phyloP scores from a whole-genome alignment of 2,797 vertebrate genomes.

The Cynodonichthys magdalenae region DNA sequence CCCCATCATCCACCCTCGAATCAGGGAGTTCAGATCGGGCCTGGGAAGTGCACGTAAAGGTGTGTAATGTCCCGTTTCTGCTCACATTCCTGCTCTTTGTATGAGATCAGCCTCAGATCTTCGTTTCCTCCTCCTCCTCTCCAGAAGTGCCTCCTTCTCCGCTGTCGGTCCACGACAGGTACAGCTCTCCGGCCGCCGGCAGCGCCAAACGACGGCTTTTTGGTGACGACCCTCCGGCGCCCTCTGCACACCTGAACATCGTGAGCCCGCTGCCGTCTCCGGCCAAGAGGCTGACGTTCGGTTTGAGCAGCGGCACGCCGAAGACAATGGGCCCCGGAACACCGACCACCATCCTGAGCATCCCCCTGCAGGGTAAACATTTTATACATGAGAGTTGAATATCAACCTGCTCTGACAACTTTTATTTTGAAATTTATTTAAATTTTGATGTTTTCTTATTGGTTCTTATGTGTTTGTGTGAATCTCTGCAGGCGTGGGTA shows the following conservation, averaged over 20 bases:
- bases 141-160: slow-evolving; percentile 90
- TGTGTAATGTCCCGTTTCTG: slow-evolving; percentile 13
- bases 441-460: no score
- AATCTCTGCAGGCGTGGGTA: slow-evolving; percentile 78
- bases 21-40: slow-evolving; percentile 92
- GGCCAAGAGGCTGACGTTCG: slow-evolving; percentile 78
- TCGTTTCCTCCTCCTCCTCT: background rate
- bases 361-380: slow-evolving; percentile 86
- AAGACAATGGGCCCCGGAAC: slow-evolving; percentile 76
- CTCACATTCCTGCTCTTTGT: no score
- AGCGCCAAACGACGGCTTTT: slow-evolving; percentile 95
- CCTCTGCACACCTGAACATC: accelerated
- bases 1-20: slow-evolving; percentile 94
- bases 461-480: background rate
- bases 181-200: slow-evolving; percentile 93
- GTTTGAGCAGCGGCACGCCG: slow-evolving; percentile 76
- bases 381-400: no score
- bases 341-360: slow-evolving; percentile 80
- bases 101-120: background rate
- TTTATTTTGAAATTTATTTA: background rate
- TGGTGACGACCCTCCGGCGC: slow-evolving; percentile 82
- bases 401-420: no score
- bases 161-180: slow-evolving; percentile 91
- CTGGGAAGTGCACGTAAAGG: slow-evolving; percentile 86
- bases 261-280: slow-evolving; percentile 73